Evolutionary conservation across 2,113 vertebrate species (phyloP), one percentile per base, ranked within the genome.

Genomic region (Sitta europaea): DNA sequence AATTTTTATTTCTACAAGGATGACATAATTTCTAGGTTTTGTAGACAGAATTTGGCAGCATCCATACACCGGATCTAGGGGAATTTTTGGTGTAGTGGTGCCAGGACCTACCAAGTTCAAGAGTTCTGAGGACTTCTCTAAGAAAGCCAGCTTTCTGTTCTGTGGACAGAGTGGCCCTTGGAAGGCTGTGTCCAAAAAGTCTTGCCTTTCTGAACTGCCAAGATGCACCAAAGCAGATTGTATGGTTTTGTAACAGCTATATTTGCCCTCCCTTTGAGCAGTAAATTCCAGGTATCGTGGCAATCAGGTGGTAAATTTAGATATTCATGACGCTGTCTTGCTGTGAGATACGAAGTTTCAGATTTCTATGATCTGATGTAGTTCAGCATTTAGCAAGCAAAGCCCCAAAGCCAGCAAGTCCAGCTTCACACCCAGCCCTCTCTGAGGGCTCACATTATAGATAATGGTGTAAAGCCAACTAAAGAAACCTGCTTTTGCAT

Each of bases 11-110:
- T 94, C 66, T 78, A 9, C 21, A 10, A 36, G 35, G 66, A 79
- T 95, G 84, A 89, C 77, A 93, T 86, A 81, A 94, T 90, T 94
- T 92, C 89, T 90, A 87, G 84, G 70, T 82, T 95, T 92, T 86
- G 66, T 66, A 65, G 65, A 58, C 72, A 86, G 68, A 80, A 43
- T 55, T 76, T 94, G 77, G 84, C 94, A 95, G 77, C 74, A 50
- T 6, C 17, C 35, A 36, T 61, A 28, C 91, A 72, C 71, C 4
- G 9, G 66, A 79, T 78, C 42, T 65, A 35, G 83, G 33, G 15
- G 13, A 13, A 42, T 29, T 93, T 83, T 68, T 70, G 43, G 36
- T 76, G n/a, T n/a, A 25, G 27, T 14, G 3, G 5, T 91, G 74
- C 77, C 92, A 94, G 88, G 36, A 86, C 29, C 5, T 42, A 68